phyloP scores from a whole-genome alignment of 2,113 vertebrate genomes.

The Scartelaos histophorus region DNA sequence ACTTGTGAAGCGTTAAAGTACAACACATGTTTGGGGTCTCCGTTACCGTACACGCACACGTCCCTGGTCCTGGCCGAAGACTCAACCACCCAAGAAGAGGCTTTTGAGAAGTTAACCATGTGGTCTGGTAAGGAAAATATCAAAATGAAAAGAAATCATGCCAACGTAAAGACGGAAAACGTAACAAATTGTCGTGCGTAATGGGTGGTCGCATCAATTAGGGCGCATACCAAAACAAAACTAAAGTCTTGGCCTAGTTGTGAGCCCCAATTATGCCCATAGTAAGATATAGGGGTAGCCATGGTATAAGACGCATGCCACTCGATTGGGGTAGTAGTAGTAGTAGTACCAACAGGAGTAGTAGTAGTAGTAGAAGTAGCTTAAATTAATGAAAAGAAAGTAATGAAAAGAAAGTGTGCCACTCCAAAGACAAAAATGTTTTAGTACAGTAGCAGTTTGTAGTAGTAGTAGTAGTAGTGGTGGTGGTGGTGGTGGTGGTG shows the following conservation, averaged over 20 bases:
- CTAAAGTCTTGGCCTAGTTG: neutral
- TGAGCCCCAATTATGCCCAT: too few species aligned
- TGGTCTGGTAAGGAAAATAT: constrained; percentile 87
- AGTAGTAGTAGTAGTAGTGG: too few species aligned
- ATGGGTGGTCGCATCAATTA: neutral
- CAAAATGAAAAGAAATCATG: neutral
- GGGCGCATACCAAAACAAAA: neutral
- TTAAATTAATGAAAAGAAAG: too few species aligned
- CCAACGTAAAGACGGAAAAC: neutral
- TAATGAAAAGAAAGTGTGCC: too few species aligned
- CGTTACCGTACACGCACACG: constrained; percentile 89
- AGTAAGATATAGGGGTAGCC: too few species aligned
- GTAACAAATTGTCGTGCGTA: neutral
- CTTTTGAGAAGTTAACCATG: constrained; percentile 86
- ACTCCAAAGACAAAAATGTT: too few species aligned
- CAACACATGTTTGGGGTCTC: constrained; percentile 87
- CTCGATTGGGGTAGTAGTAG: too few species aligned
- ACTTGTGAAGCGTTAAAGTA: constrained; percentile 85
- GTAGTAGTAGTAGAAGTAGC: too few species aligned
- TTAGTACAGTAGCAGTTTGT: too few species aligned
- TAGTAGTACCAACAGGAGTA: too few species aligned
- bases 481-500: too few species aligned
- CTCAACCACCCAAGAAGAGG: constrained; percentile 87
- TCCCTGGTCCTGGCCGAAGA: constrained; percentile 87
- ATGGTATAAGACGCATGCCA: too few species aligned